Evolutionary conservation across 2,888 invertebrate species (phyloP).

Genomic region (Melinopterus prodromus): DNA sequence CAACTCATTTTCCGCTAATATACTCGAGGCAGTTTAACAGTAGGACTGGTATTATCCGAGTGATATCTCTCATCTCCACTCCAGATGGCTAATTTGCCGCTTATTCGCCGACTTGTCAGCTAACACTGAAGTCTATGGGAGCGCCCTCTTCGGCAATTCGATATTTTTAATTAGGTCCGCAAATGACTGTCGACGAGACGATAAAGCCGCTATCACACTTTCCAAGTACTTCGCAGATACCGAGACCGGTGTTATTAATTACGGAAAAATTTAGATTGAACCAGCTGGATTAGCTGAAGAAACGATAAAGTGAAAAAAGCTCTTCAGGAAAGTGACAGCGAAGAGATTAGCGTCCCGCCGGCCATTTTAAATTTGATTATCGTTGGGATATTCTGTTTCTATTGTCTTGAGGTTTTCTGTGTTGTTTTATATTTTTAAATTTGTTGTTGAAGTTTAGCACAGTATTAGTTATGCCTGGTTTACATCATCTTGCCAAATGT

Average conservation of each 20-base stretch:
- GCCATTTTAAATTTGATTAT: not conserved
- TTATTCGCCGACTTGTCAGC: not conserved
- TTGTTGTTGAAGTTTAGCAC: no score
- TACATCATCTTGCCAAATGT: no score
- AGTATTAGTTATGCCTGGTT: no score
- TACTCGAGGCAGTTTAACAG: not conserved
- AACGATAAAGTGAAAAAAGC: not conserved
- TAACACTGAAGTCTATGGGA: not conserved
- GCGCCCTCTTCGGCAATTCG: not conserved
- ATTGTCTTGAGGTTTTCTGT: not conserved
- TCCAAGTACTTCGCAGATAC: not conserved
- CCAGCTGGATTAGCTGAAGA: not conserved
- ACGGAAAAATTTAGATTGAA: slow-evolving; percentile 20
- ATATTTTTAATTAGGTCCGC: slow-evolving; percentile 22
- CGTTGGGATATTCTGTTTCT: not conserved
- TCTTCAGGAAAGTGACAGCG: not conserved
- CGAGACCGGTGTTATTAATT: slow-evolving; percentile 15
- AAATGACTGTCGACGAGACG: slow-evolving; percentile 9
- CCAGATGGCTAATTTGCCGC: not conserved
- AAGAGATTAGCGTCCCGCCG: not conserved
- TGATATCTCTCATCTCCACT: not conserved
- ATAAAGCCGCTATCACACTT: slow-evolving; percentile 7
- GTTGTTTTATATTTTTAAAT: no score
- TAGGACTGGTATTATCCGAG: not conserved
- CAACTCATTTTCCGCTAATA: not conserved